Evolutionary conservation across 2,888 invertebrate species (phyloP).

Genomic region (Drosophila mimica): DNA sequence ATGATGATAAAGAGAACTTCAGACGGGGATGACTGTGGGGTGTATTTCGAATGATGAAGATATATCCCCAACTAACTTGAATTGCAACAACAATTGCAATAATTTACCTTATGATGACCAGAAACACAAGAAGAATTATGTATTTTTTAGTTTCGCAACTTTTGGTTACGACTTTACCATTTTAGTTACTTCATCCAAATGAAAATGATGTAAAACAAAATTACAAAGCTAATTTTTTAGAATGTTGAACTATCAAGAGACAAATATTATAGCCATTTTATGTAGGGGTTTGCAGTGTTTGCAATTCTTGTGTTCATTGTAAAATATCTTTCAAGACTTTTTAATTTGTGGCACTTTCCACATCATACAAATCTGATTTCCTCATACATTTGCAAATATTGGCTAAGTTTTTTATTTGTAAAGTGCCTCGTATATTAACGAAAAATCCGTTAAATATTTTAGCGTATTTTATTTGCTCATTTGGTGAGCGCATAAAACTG

Average conservation of each 20-base stretch:
- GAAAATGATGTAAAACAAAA: not conserved
- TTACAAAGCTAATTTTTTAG: not conserved
- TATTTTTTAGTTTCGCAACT: not conserved
- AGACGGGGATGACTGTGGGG: not conserved
- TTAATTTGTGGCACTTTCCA: not conserved
- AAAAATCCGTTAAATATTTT: not conserved
- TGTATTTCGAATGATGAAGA: not conserved
- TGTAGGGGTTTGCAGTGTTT: not conserved
- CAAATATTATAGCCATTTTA: not conserved
- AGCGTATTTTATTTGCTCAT: conserved; percentile 9
- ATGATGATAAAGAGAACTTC: not conserved
- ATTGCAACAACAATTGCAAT: conserved; percentile 1
- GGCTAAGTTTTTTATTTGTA: not conserved
- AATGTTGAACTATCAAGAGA: not conserved
- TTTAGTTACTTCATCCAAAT: not conserved
- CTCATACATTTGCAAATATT: not conserved
- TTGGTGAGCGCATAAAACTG: not conserved
- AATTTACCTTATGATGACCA: not conserved
- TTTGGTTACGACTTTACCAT: not conserved
- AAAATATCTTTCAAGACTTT: not conserved
- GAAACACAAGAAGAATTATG: not conserved
- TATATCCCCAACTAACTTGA: not conserved
- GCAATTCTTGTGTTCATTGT: not conserved
- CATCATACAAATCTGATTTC: not conserved
- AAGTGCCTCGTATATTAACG: not conserved